Percentiles rank a stretch among this genome's conserved stretches.
These are phyloP conservation scores for Phaenicophaeus curvirostris DNA, from an alignment of 2,797 vertebrate genomes.

Conservation along the genomic window DNA sequence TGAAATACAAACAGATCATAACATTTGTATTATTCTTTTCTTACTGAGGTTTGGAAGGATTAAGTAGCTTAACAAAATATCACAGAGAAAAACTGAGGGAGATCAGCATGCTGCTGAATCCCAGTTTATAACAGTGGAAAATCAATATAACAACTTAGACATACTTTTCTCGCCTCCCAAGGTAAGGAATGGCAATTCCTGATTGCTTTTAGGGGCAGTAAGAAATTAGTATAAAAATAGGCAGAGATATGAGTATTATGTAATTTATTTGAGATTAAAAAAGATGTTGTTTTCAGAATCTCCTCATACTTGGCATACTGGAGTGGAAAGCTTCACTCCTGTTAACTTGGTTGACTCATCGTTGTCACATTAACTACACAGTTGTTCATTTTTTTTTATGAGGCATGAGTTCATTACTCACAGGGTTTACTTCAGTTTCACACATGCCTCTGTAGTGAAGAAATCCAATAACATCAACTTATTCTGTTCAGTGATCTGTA, in stretches of 20 bases:
- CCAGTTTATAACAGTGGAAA: not conserved
- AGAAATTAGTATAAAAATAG: not conserved
- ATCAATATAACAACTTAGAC: not conserved
- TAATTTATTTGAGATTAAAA: not conserved
- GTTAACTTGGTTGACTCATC: not conserved
- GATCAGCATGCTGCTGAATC: not conserved
- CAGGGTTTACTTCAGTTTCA: not conserved
- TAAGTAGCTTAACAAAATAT: not conserved
- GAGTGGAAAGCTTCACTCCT: not conserved
- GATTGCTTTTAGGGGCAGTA: not conserved
- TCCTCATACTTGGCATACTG: not conserved
- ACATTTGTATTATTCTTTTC: not conserved
- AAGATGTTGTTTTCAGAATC: not conserved
- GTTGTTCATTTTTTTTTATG: constrained; percentile 13
- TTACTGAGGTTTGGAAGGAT: not conserved
- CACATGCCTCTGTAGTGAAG: not conserved
- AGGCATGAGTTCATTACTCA: not conserved
- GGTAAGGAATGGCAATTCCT: not conserved
- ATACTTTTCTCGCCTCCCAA: not conserved
- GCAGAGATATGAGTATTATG: not conserved
- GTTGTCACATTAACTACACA: not conserved
- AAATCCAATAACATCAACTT: not conserved
- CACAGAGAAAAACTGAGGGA: not conserved
- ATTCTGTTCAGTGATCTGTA: not conserved
- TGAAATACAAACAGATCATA: not conserved